Evolutionary conservation across 2,797 vertebrate genomes (phyloP).

Genomic region (Tinamus major): DNA sequence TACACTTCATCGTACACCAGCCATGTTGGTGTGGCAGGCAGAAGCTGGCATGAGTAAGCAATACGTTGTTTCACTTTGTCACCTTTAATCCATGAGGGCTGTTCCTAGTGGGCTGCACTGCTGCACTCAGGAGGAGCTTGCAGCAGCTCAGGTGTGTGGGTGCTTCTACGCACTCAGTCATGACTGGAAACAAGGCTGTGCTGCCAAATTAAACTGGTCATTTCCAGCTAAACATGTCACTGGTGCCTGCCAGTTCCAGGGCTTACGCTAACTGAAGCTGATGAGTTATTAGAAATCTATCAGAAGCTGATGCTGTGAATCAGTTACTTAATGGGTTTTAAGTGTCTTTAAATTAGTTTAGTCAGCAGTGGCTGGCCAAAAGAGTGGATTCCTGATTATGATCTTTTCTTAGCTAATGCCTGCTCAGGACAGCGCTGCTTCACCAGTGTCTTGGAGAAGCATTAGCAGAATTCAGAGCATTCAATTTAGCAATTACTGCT

Average conservation of each 20-base stretch:
- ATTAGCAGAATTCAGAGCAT: neutral
- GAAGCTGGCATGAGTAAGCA: slow-evolving; percentile 57
- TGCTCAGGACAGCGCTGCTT: neutral
- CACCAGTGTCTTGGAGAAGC: neutral
- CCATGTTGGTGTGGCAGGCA: neutral
- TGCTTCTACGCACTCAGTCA: neutral
- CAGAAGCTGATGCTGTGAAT: neutral
- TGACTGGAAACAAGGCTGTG: neutral
- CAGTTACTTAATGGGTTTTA: neutral
- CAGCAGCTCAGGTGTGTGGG: neutral
- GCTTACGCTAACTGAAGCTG: slow-evolving; percentile 17
- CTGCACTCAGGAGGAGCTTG: neutral
- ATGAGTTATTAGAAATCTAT: neutral
- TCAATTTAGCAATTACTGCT: neutral
- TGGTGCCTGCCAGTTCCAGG: neutral
- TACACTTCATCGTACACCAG: no score
- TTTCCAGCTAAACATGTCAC: neutral
- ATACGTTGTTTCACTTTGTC: slow-evolving; percentile 76
- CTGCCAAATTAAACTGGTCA: neutral
- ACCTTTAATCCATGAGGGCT: slow-evolving; percentile 65
- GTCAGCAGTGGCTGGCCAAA: neutral
- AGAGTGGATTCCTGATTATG: neutral
- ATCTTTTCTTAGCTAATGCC: neutral
- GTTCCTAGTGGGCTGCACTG: neutral
- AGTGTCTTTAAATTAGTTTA: neutral